Evolutionary conservation across 2,888 invertebrate genomes (phyloP).

Genomic region (Drosophila borborema): DNA sequence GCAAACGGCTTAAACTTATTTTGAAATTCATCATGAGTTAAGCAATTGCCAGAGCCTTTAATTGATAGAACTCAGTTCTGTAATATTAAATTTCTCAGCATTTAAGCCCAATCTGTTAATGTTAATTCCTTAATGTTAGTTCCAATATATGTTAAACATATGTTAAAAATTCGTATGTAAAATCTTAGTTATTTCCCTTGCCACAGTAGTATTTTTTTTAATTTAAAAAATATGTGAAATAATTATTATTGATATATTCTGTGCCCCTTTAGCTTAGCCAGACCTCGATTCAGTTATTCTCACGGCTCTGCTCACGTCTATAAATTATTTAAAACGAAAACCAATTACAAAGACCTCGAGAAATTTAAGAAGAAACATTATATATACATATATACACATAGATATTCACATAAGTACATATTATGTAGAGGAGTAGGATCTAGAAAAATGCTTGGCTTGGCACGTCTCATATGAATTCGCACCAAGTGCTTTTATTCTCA

Average conservation of each 20-base stretch:
- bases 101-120: too few relatives aligned
- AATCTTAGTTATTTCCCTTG: background rate
- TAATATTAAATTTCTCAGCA: too few relatives aligned
- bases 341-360: conserved; percentile 26
- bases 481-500: conserved; percentile 32
- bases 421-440: background rate
- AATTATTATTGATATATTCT: background rate
- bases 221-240: background rate
- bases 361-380: conserved; percentile 2
- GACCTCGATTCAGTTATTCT: too few relatives aligned
- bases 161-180: background rate
- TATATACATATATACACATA: background rate
- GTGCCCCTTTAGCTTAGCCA: background rate
- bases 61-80: too few relatives aligned
- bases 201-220: background rate
- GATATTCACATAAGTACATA: background rate
- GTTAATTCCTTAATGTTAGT: too few relatives aligned
- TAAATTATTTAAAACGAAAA: conserved; percentile 27
- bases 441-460: background rate
- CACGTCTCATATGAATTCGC: conserved; percentile 14
- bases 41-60: too few relatives aligned
- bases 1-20: too few relatives aligned
- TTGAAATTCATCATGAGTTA: too few relatives aligned
- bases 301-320: conserved; percentile 11
- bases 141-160: background rate